These are phyloP conservation scores for Pseudoatta argentina DNA, from an alignment of 1,140 invertebrate genomes.

Conservation along the genomic window DNA sequence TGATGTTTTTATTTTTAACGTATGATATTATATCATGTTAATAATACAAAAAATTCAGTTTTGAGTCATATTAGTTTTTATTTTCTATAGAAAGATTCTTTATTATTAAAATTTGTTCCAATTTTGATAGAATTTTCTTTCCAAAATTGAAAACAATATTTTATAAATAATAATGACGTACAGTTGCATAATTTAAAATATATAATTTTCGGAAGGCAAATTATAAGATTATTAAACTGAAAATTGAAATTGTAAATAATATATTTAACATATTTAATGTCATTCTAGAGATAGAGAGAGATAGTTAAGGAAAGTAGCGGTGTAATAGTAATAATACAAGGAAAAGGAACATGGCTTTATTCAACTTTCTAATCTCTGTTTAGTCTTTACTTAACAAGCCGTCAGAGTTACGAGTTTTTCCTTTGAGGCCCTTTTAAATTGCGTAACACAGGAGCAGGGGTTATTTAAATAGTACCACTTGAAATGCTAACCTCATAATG, in stretches of 20 bases:
- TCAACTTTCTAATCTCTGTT: constrained; percentile 12
- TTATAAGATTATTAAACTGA: background rate
- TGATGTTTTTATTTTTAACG: background rate
- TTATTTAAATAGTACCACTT: constrained; percentile 45
- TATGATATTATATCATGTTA: background rate
- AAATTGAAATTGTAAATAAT: background rate
- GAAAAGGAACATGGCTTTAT: background rate
- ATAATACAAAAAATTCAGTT: background rate
- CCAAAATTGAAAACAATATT: background rate
- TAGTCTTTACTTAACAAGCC: background rate
- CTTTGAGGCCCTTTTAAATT: constrained; percentile 40
- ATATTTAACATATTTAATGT: background rate
- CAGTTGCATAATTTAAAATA: background rate
- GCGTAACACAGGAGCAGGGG: constrained; percentile 16
- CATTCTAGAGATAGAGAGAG: background rate
- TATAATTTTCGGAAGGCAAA: background rate
- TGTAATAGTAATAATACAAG: constrained; percentile 1
- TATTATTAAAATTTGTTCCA: background rate
- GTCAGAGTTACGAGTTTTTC: constrained; percentile 32
- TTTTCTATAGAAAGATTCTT: background rate
- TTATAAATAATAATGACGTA: background rate
- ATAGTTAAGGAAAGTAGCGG: background rate
- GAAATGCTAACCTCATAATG: constrained; percentile 27
- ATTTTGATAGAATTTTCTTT: background rate
- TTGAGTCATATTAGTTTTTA: background rate